Evolutionary conservation across 2,888 invertebrate species (phyloP).

Genomic region (Lasioglossum zephyrum): DNA sequence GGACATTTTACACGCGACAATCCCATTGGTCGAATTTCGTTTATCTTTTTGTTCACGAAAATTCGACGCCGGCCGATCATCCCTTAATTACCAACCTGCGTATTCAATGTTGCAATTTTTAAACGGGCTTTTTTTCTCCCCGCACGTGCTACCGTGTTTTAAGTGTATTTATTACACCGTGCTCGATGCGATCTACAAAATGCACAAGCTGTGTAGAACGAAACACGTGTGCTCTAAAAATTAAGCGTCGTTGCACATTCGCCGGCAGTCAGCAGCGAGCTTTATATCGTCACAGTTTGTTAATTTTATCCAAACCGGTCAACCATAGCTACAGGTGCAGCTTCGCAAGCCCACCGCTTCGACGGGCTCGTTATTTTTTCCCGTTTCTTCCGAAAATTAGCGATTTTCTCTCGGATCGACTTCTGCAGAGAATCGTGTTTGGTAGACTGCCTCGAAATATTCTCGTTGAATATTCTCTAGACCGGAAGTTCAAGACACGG

Average conservation of each 20-base stretch:
- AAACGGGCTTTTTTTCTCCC: background rate
- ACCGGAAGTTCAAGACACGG: constrained; percentile 12
- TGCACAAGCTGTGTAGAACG: background rate
- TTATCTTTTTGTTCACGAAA: too few relatives aligned
- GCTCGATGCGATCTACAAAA: background rate
- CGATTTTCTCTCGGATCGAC: background rate
- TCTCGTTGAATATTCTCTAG: constrained; percentile 23
- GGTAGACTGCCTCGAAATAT: constrained; percentile 21
- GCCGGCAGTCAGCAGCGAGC: background rate
- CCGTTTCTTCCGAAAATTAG: background rate
- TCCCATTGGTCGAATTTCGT: too few relatives aligned
- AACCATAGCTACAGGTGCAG: background rate
- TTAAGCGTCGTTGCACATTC: background rate
- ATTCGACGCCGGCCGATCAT: background rate
- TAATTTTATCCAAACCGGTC: constrained; percentile 9
- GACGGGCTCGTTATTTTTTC: background rate
- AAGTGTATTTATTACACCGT: background rate
- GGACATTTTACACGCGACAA: too few relatives aligned
- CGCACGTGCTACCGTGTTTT: background rate
- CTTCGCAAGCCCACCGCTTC: background rate
- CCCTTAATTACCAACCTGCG: background rate
- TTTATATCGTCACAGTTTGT: constrained; percentile 2
- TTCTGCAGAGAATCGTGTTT: background rate
- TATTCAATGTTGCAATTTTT: background rate
- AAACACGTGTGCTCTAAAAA: background rate